A percentile compares a stretch with the other conserved stretches of the same genome.
Evolutionary conservation across 2,113 vertebrate genomes (phyloP).

Genomic region (Seriola rivoliana): DNA sequence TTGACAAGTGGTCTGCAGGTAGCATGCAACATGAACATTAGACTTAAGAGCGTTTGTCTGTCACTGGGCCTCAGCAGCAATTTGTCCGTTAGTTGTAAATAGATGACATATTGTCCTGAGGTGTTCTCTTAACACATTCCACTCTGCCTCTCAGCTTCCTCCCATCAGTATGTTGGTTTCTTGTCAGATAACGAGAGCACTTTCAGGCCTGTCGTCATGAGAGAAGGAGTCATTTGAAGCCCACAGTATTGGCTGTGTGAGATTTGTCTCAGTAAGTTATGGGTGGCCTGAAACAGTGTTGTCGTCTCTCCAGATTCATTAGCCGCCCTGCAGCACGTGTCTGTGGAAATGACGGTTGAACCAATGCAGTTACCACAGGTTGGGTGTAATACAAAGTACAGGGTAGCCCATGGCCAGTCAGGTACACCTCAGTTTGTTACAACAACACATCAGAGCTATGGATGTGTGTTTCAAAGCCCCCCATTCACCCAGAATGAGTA

Average conservation of each 20-base stretch:
- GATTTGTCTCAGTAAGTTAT: slow-evolving; percentile 15
- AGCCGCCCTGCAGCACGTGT: slow-evolving; percentile 31
- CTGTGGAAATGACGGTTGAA: slow-evolving; percentile 61
- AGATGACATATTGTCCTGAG: slow-evolving; percentile 39
- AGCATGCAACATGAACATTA: slow-evolving; percentile 36
- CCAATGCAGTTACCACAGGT: slow-evolving; percentile 55
- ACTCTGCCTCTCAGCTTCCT: slow-evolving; percentile 1
- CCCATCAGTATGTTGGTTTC: slow-evolving; percentile 18
- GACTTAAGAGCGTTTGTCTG: slow-evolving; percentile 60
- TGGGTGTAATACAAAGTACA: slow-evolving; percentile 66
- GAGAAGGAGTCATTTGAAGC: slow-evolving; percentile 37
- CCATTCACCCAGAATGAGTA: slow-evolving; percentile 79
- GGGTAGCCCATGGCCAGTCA: slow-evolving; percentile 19
- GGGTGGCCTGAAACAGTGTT: slow-evolving; percentile 39
- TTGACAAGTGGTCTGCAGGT: slow-evolving; percentile 21
- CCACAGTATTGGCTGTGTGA: slow-evolving; percentile 33
- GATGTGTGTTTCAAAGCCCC: slow-evolving; percentile 78
- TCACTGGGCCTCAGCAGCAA: neutral
- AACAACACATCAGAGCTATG: slow-evolving; percentile 67
- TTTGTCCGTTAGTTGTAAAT: slow-evolving; percentile 25
- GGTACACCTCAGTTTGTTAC: slow-evolving; percentile 61
- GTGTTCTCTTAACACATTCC: slow-evolving; percentile 33
- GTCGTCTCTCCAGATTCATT: slow-evolving; percentile 60
- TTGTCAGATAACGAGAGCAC: slow-evolving; percentile 35
- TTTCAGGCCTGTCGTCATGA: slow-evolving; percentile 24